phyloP scores from a whole-genome alignment of 2,113 vertebrate genomes.

The Urocynchramus pylzowi region DNA sequence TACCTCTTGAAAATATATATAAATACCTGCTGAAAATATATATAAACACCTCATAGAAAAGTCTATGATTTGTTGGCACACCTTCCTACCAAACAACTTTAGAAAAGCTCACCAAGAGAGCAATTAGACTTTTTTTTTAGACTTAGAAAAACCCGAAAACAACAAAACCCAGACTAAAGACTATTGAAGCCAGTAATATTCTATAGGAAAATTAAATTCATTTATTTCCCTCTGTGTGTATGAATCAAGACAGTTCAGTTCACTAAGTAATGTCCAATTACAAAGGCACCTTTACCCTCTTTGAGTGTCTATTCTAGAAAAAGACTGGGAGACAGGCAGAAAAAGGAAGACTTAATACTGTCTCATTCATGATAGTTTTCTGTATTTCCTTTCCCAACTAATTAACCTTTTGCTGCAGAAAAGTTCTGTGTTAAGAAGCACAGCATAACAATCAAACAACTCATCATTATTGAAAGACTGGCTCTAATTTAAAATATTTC shows the following conservation, averaged over 20 bases:
- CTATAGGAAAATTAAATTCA: neutral
- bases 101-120: neutral
- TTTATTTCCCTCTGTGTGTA: neutral
- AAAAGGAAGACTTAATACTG: neutral
- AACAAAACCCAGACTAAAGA: neutral
- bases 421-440: conserved; percentile 20
- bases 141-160: neutral
- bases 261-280: conserved; percentile 35
- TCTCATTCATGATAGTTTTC: conserved; percentile 33
- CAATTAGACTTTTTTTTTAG: neutral
- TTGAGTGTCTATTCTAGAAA: neutral
- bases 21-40: neutral
- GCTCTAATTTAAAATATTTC: conserved; percentile 8
- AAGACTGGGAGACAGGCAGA: neutral
- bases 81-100: neutral
- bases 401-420: conserved; percentile 63
- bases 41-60: neutral
- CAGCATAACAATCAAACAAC: conserved; percentile 24
- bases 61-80: neutral
- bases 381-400: conserved; percentile 51
- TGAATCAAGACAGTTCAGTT: neutral
- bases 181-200: neutral
- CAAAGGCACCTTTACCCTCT: conserved; percentile 2
- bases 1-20: neutral
- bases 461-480: neutral